Conservation (phyloP, 2,113 vertebrate genomes). For the Condylura cristata region DNA sequence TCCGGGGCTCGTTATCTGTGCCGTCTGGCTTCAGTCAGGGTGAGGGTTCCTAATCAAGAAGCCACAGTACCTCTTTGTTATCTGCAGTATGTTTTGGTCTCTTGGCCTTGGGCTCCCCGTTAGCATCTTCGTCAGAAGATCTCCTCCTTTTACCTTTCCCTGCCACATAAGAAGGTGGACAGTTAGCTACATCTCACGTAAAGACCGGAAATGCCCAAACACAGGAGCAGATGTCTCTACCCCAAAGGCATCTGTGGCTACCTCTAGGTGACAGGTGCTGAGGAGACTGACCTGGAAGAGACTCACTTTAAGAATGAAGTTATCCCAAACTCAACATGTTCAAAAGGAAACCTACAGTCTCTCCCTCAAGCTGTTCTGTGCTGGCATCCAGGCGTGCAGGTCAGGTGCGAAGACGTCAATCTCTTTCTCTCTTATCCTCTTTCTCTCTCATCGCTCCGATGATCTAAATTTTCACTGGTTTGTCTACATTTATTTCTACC, state of each 20-base stretch:
- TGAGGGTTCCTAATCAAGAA: neutral
- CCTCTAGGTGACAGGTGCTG: neutral
- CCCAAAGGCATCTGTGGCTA: neutral
- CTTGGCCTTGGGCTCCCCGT: slow-evolving; percentile 78
- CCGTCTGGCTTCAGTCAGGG: neutral
- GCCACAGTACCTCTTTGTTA: slow-evolving; percentile 79
- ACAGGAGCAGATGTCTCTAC: neutral
- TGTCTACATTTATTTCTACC: neutral
- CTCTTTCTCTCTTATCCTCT: neutral
- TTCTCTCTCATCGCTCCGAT: neutral
- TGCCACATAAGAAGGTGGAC: slow-evolving; percentile 39
- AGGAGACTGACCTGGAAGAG: neutral
- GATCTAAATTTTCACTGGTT: neutral
- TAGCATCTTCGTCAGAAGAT: slow-evolving; percentile 87
- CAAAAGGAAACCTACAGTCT: neutral
- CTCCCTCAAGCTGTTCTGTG: neutral
- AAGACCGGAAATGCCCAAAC: slow-evolving; percentile 1
- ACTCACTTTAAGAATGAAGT: neutral
- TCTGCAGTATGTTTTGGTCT: slow-evolving; percentile 74
- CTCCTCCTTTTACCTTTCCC: slow-evolving; percentile 92
- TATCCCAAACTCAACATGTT: slow-evolving; percentile 4
- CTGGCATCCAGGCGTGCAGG: neutral
- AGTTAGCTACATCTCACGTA: neutral
- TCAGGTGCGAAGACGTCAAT: neutral
- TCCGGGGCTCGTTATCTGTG: neutral